Evolutionary conservation across 2,113 vertebrate species (phyloP).

Genomic region (Rhinichthys klamathensis): DNA sequence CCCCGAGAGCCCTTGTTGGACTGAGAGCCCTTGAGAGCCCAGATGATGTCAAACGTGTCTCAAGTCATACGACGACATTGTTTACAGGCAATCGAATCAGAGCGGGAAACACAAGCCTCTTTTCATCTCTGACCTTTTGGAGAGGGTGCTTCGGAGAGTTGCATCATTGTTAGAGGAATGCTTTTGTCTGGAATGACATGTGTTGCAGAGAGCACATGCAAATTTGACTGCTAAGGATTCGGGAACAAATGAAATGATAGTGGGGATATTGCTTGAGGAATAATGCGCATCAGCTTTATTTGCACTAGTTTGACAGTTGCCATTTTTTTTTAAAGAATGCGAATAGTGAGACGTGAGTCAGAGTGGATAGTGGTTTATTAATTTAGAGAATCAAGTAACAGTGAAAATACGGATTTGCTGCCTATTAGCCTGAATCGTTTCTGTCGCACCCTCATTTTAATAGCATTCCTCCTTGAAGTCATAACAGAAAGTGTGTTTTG

Average conservation of each 20-base stretch:
- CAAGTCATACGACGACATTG: not conserved
- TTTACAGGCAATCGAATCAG: constrained; percentile 28
- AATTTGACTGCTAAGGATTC: not conserved
- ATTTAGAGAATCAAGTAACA: constrained; percentile 64
- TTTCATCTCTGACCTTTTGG: constrained; percentile 31
- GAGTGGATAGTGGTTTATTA: constrained; percentile 57
- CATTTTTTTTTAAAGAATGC: constrained; percentile 21
- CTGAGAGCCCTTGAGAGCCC: not conserved
- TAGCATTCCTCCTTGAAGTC: too few species aligned
- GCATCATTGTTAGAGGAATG: constrained; percentile 27
- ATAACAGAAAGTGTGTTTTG: too few species aligned
- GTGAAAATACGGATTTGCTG: constrained; percentile 43
- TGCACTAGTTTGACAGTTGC: not conserved
- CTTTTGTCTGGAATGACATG: constrained; percentile 20
- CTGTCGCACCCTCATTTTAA: too few species aligned
- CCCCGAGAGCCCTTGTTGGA: not conserved
- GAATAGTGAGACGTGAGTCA: constrained; percentile 23
- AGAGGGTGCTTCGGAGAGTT: not conserved
- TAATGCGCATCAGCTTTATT: constrained; percentile 5
- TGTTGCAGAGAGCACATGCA: constrained; percentile 14
- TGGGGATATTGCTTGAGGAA: not conserved
- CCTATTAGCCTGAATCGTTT: not conserved
- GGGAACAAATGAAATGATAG: constrained; percentile 33
- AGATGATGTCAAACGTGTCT: constrained; percentile 9
- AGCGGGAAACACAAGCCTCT: not conserved